phyloP scores from a whole-genome alignment of 1,140 invertebrate genomes.

The Dendroctonus ponderosae region DNA sequence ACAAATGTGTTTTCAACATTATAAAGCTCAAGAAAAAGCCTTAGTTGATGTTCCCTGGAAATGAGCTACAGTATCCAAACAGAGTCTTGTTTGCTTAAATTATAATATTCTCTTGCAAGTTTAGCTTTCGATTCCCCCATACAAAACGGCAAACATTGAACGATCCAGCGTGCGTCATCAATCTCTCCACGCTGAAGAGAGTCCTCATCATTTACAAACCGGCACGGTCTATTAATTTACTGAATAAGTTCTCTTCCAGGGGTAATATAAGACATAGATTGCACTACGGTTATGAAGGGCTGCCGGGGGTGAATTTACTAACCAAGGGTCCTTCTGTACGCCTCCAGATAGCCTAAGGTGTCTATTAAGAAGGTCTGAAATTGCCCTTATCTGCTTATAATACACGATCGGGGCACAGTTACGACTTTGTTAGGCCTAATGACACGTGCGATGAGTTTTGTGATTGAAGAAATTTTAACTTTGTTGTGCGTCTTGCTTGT shows the following conservation, averaged over 20 bases:
- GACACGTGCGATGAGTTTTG: conserved; percentile 29
- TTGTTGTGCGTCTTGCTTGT: too few species aligned
- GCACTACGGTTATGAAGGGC: conserved; percentile 29
- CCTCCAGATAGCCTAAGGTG: conserved; percentile 30
- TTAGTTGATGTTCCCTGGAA: too few species aligned
- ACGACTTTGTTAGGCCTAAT: conserved; percentile 27
- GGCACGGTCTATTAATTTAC: conserved; percentile 30
- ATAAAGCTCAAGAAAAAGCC: too few species aligned
- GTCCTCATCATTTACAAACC: conserved; percentile 17
- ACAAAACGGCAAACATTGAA: conserved; percentile 12
- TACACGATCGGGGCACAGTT: conserved; percentile 21
- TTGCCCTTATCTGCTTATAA: conserved; percentile 33
- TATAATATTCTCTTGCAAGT: too few species aligned
- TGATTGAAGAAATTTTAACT: conserved; percentile 21
- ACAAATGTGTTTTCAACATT: too few species aligned
- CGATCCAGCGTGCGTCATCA: conserved; percentile 14
- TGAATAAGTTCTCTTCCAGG: conserved; percentile 20
- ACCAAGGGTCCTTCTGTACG: conserved; percentile 10
- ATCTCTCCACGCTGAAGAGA: conserved; percentile 8
- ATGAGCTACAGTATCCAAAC: too few species aligned
- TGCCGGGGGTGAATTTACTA: conserved; percentile 12
- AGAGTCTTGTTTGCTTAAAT: too few species aligned
- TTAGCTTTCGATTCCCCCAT: conserved; percentile 4
- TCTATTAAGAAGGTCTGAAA: conserved; percentile 32
- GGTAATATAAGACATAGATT: conserved; percentile 29